Base-by-base conservation (phyloP, 1,140 invertebrate genomes). In the Drosophila lini region DNA sequence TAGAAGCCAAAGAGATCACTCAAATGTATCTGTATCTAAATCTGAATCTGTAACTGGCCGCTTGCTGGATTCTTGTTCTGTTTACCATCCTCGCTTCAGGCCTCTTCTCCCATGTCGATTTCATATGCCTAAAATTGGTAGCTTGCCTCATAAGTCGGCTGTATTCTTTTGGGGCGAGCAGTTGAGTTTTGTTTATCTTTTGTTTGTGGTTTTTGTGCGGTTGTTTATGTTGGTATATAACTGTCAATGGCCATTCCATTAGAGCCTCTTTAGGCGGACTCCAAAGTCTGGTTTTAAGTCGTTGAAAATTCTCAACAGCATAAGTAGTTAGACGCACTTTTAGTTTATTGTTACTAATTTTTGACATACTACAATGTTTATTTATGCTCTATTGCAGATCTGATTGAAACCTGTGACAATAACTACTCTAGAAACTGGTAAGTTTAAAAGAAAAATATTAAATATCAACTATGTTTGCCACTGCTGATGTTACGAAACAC, bases 51-150 rank as follows among this genome's bases (percentile, higher is more conserved):
- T 69, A 41, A 47, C 40, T 38, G 28, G 34, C 31, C 25, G 41
- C 38, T 42, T 48, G 60, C 42, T 41, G 31, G 45, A 63, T 45
- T 58, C 53, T 63, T 15, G 22, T 64, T 70, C 32, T 44, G 38
- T 22, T 47, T 65, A 32, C 40, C 59, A 53, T 61, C 45, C 34
- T 52, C 47, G 44, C 74, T 68, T 44, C 58, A 38, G 59, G 60
- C 68, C 65, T 79, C 53, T 65, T 75, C 28, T 57, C 44, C 53
- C 32, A 58, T 67, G 61, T 52, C 73, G 40, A 67, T 45, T 50
- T 32, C 36, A 40, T 64, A 73, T 85, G 78, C 60, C 77, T 85
- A 74, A 80, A 76, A 36, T 80, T 80, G 81, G 81, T 77, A 84
- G 68, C 78, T 69, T 81, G 78, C 41, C 52, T 77, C 47, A 58